These are phyloP conservation scores for Marasmarcha lunaedactyla DNA, from an alignment of 2,888 invertebrate species.

Conservation along the genomic window DNA sequence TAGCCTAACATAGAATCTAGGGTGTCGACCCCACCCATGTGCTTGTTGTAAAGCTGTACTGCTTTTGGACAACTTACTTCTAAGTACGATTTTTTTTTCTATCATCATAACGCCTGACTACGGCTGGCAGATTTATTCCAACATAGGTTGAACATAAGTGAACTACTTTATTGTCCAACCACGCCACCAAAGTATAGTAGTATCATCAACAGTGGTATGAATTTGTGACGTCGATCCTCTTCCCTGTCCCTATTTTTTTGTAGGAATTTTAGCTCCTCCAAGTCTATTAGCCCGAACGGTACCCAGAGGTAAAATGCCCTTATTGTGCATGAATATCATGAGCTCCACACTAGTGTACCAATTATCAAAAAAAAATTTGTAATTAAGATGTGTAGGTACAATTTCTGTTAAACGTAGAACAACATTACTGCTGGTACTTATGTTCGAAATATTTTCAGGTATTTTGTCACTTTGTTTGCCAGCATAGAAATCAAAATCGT, in stretches of 20 bases:
- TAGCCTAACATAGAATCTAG: slow-evolving; percentile 13
- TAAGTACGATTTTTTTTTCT: slow-evolving; percentile 11
- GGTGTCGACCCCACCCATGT: slow-evolving; percentile 12
- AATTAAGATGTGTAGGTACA: too few relatives aligned
- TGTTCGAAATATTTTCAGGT: too few relatives aligned
- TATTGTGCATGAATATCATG: too few relatives aligned
- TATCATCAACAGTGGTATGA: background rate
- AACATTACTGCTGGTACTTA: too few relatives aligned
- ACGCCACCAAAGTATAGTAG: background rate
- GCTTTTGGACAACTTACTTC: slow-evolving; percentile 11
- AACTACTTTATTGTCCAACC: slow-evolving; percentile 1
- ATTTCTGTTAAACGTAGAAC: too few relatives aligned
- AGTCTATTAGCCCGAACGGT: too few relatives aligned
- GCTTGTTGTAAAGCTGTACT: slow-evolving; percentile 8
- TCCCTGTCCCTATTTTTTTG: background rate
- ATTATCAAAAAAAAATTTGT: too few relatives aligned
- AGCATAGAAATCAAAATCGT: too few relatives aligned
- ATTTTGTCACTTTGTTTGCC: too few relatives aligned
- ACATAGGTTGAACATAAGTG: background rate
- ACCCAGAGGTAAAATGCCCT: too few relatives aligned
- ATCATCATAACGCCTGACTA: background rate
- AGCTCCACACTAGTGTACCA: too few relatives aligned
- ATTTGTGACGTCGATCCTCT: background rate
- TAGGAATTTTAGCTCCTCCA: background rate
- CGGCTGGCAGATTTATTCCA: background rate